Evolutionary conservation across 2,113 vertebrate species (phyloP), one percentile per base, ranked within the genome.

Genomic region (Anarrhichthys ocellatus): DNA sequence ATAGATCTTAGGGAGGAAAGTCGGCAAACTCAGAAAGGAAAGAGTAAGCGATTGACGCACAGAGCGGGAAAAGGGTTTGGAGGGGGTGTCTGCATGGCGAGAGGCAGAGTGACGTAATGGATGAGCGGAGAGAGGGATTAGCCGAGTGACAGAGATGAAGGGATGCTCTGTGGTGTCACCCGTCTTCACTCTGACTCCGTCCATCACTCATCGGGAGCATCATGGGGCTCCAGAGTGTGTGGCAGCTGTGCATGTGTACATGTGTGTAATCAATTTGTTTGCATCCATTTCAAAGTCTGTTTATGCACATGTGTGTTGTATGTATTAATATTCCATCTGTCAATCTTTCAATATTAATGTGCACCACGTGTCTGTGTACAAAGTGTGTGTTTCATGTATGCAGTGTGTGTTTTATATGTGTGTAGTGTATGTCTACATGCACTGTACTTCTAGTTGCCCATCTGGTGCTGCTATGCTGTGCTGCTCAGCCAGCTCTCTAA

Each of bases 381-480:
- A 73, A 83, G 59, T 85, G 77, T 88, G 80, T 88, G 85, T 92
- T 81, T 88, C 59, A 67, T 87, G 64, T 76, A 73, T 64, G 32
- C 14, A 14, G 52, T 81, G 52, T 67, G 50, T 82, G 59, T 75
- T 68, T 34, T 82, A 73, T 62, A 34, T 78, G 59, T 75, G 62
- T 83, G 44, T 59, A 44, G 44, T 40, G 46, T 73, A 90, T 71
- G 80, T 89, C 66, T 77, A 80, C 82, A 89, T 82, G 80, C 64
- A 63, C 82, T 86, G 88, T 85, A 66, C 86, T 81, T 83, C 78
- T 80, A 62, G 86, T 91, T 93, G 92, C 92, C 93, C 94, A 95
- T 95, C 93, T 95, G 95, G 92, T 94, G 93, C 89, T 92, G 93
- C 91, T 92, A 92, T 92, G 81, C 88, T 90, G 84, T 87, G 78